phyloP scores from a whole-genome alignment of 2,113 vertebrate species.

The Larimichthys crocea region DNA sequence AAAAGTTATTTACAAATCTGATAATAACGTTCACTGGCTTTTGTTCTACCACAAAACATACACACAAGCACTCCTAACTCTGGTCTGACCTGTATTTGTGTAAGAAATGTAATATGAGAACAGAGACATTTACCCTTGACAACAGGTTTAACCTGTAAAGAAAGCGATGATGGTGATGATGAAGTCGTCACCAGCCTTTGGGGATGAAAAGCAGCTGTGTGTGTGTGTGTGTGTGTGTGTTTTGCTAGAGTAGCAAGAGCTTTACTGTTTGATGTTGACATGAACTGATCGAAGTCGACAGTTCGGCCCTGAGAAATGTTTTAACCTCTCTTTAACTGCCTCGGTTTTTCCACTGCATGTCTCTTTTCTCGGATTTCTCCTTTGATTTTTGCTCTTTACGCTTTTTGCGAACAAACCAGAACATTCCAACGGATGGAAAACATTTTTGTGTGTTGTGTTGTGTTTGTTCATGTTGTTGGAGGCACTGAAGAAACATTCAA shows the following conservation, averaged over 20 bases:
- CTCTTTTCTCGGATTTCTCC: too few species aligned
- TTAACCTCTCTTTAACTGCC: neutral
- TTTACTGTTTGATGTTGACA: slow-evolving; percentile 40
- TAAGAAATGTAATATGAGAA: neutral
- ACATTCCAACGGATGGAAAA: too few species aligned
- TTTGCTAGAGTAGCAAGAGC: slow-evolving; percentile 37
- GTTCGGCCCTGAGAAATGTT: neutral
- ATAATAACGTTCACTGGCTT: too few species aligned
- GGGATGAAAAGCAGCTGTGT: neutral
- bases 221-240: slow-evolving; percentile 1
- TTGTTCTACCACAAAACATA: too few species aligned
- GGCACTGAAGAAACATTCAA: neutral
- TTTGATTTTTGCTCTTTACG: too few species aligned
- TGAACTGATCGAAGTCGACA: slow-evolving; percentile 13
- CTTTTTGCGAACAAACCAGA: too few species aligned
- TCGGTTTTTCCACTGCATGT: neutral
- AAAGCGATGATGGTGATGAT: neutral
- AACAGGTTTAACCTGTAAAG: neutral
- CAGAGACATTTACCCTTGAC: neutral
- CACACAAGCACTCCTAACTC: neutral
- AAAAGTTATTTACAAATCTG: too few species aligned
- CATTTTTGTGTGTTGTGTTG: too few species aligned
- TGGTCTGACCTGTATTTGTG: neutral
- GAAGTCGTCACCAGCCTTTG: too few species aligned
- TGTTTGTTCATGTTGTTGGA: neutral